Evolutionary conservation across 2,113 vertebrate species (phyloP).

Genomic region (Porphyrio hochstetteri): DNA sequence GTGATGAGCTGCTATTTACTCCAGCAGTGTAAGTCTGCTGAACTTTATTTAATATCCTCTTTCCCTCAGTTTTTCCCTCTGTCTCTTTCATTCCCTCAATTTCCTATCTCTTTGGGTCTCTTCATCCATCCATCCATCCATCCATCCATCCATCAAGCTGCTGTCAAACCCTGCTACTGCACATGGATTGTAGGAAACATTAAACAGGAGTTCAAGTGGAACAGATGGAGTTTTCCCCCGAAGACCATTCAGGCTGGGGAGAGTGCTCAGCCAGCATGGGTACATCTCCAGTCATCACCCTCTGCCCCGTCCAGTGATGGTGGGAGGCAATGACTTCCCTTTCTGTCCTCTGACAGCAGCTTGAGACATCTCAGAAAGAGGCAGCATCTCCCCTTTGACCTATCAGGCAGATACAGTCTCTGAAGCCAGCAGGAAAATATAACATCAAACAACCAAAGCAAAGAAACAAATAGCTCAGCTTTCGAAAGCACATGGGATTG

Average conservation of each 20-base stretch:
- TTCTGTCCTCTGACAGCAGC: not conserved
- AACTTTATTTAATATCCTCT: not conserved
- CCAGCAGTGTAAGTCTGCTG: not conserved
- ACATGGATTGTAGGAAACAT: not conserved
- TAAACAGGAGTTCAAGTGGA: not conserved
- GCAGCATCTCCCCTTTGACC: slow-evolving; percentile 1
- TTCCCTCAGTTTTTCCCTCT: not conserved
- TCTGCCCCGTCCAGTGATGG: rapidly evolving
- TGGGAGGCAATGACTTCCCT: not conserved
- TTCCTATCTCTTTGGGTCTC: not conserved
- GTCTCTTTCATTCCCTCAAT: not conserved
- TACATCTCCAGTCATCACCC: not conserved
- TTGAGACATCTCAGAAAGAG: not conserved
- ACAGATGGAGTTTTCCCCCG: not conserved
- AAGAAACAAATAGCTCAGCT: slow-evolving; percentile 11
- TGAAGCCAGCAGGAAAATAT: not conserved
- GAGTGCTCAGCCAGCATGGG: not conserved
- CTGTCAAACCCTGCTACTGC: slow-evolving; percentile 4
- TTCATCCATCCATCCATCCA: not conserved
- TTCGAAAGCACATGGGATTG: not conserved
- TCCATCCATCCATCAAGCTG: not conserved
- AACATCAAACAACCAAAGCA: slow-evolving; percentile 42
- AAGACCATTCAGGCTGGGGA: not conserved
- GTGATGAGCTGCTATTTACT: not conserved
- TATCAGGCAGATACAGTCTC: not conserved